Conservation (phyloP, 2,113 vertebrate genomes). For the Abramis brama region DNA sequence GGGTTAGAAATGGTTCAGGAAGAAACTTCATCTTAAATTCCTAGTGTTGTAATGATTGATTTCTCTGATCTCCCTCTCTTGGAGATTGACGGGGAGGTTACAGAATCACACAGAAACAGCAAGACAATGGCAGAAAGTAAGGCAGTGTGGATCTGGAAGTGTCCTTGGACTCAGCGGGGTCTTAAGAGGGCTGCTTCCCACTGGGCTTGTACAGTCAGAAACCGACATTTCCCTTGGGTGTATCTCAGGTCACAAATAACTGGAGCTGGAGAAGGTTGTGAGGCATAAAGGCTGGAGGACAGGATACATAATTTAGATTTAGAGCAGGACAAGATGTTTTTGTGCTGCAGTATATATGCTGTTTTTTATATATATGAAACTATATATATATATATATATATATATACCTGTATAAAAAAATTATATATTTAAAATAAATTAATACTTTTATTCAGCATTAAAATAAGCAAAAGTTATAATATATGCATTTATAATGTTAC, state of each 20-base stretch:
- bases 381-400: background rate
- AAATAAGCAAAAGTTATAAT: no score
- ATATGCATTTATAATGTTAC: no score
- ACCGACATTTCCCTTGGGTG: conserved; percentile 43
- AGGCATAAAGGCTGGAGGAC: background rate
- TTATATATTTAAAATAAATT: no score
- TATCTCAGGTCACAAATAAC: background rate
- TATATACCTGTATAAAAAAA: no score
- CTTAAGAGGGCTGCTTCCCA: conserved; percentile 25
- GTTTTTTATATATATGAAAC: background rate
- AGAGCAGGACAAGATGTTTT: background rate
- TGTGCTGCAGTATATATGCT: conserved; percentile 2
- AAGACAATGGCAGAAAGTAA: conserved; percentile 11
- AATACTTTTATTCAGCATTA: no score
- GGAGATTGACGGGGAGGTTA: background rate
- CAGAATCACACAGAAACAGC: background rate
- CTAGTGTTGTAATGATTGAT: background rate
- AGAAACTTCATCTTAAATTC: conserved; percentile 35
- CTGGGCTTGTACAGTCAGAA: conserved; percentile 48
- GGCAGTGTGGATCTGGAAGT: background rate
- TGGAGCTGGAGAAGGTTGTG: conserved; percentile 13
- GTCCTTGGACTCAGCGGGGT: conserved; percentile 10
- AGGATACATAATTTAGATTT: background rate
- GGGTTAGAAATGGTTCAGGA: conserved; percentile 7
- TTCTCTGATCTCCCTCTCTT: background rate